phyloP scores from a whole-genome alignment of 2,113 vertebrate genomes.

The Pseudolaguvia tuberculata region DNA sequence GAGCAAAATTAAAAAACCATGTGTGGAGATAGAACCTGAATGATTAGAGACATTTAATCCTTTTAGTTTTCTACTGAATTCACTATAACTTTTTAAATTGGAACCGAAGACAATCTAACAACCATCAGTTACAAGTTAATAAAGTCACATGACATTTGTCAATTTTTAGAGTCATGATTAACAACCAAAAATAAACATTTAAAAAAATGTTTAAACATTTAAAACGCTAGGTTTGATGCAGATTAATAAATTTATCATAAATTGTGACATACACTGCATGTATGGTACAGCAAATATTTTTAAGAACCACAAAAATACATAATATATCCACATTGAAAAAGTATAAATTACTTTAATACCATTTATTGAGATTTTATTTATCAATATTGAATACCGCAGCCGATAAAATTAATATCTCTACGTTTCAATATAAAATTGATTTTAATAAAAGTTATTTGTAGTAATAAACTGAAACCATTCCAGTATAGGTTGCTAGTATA shows the following conservation, averaged over 20 bases:
- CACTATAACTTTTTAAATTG: background rate
- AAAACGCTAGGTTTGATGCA: background rate
- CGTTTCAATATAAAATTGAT: too few species aligned
- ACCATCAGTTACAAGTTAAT: background rate
- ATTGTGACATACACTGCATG: background rate
- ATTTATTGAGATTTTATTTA: too few species aligned
- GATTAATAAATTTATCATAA: background rate
- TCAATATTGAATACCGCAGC: too few species aligned
- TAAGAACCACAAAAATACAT: background rate
- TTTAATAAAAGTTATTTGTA: too few species aligned
- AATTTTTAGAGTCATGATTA: background rate
- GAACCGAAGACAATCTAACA: background rate
- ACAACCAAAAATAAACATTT: background rate
- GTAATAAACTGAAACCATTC: too few species aligned
- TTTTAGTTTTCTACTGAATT: background rate
- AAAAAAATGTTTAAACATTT: background rate
- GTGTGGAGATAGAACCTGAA: background rate
- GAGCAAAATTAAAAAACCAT: background rate
- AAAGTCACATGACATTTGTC: background rate
- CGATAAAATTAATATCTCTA: too few species aligned
- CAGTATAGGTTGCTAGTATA: too few species aligned
- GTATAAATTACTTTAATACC: background rate
- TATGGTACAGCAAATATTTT: background rate
- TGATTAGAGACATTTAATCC: background rate
- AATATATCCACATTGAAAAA: background rate